Evolutionary conservation across 2,888 invertebrate species (phyloP), one percentile per base, ranked within the genome.

Genomic region (Sinelater perroti): DNA sequence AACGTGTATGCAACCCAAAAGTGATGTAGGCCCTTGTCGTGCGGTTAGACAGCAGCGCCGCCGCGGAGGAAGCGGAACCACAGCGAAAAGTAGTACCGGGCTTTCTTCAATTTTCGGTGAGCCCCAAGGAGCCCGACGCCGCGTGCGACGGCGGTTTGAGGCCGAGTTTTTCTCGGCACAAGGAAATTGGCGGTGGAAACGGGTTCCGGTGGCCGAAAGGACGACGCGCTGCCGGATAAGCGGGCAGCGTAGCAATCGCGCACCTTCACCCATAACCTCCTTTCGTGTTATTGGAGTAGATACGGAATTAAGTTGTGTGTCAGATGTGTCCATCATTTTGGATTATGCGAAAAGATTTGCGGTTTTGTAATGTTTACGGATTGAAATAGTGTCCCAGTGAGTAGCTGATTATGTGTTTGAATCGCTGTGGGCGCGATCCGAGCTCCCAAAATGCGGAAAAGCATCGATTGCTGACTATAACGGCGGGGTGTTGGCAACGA

Each of bases 211-310:
- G 36, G 16, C 1, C 8, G 8, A 18, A 40, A 40, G 24, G 14
- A 8, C 14, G 1, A 13, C 10, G n/a, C 20, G 24, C 14, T 24
- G 30, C 6, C 10, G 8, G 21, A 20, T 40, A 52, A 63, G 57
- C 66, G 61, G 75, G 72, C 71, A 78, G 80, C 85, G 85, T 84
- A 85, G 85, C 83, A 84, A 85, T 83, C 82, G 83, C 83, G 83
- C 84, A 85, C 85, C 85, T 85, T 85, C 85, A 85, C 85, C 80
- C 85, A 84, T 87, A 87, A 87, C 87, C 87, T 87, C 86, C 85
- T 85, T 81, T 87, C 85, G 85, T 85, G 84, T 85, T 85, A 86
- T 85, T 86, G 85, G 84, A 84, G 85, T 86, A 85, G 86, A 85
- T 85, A 86, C 85, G 80, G 86, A 86, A 85, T 85, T 84, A 85